Evolutionary conservation across 2,113 vertebrate genomes (phyloP).

Genomic region (Rallus limicola): DNA sequence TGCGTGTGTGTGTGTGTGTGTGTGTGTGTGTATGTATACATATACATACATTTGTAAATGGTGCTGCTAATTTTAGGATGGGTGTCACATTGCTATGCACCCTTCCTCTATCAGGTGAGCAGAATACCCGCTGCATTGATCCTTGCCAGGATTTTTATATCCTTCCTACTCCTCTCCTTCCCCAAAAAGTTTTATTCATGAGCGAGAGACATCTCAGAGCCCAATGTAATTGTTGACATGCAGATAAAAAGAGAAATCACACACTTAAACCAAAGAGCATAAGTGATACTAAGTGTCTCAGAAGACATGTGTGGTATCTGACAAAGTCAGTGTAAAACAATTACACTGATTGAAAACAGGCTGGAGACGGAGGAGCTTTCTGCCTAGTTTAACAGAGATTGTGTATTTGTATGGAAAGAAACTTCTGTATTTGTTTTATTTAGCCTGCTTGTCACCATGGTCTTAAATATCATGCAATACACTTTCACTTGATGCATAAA

Average conservation of each 20-base stretch:
- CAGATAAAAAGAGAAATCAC: neutral
- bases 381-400: neutral
- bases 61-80: neutral
- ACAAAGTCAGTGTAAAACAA: neutral
- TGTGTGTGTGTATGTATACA: too few relatives aligned
- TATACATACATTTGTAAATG: too few relatives aligned
- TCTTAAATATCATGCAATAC: neutral
- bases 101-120: neutral
- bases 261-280: neutral
- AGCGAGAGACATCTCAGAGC: neutral
- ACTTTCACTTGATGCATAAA: neutral
- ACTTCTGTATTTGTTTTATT: neutral
- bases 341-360: neutral
- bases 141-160: neutral
- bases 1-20: too few relatives aligned
- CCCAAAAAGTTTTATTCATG: neutral
- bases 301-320: neutral
- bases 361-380: neutral
- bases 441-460: neutral
- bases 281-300: neutral
- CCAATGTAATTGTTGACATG: neutral
- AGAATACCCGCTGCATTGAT: neutral
- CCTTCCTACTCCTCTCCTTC: neutral
- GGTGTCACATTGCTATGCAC: neutral
- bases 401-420: neutral